Evolutionary conservation across 2,888 invertebrate genomes (phyloP).

Genomic region (Drosophila acutilabella): DNA sequence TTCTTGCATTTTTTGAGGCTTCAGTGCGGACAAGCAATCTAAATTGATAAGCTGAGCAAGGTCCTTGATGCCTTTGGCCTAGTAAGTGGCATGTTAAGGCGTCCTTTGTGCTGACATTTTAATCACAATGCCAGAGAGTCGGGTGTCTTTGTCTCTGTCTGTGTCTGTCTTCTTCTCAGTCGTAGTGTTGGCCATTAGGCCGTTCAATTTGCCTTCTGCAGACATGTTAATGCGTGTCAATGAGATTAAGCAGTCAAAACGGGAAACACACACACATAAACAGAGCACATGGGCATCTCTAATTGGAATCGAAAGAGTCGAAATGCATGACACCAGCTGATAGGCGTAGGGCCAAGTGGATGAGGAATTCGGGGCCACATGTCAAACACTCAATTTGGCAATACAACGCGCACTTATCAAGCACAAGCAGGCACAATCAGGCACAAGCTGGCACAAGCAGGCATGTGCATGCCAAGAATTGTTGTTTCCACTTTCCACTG

Average conservation of each 20-base stretch:
- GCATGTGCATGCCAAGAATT: conserved; percentile 43
- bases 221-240: conserved; percentile 75
- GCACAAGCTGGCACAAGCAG: conserved; percentile 19
- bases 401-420: conserved; percentile 48
- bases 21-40: conserved; percentile 50
- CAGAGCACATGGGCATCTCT: conserved; percentile 37
- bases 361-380: conserved; percentile 15
- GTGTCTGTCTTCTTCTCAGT: background rate
- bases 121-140: conserved; percentile 54
- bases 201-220: conserved; percentile 50
- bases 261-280: conserved; percentile 23
- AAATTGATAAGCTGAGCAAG: conserved; percentile 57
- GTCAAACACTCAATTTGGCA: conserved; percentile 59
- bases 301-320: conserved; percentile 50
- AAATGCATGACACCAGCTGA: conserved; percentile 27
- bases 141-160: background rate
- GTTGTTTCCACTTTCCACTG: background rate
- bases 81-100: conserved; percentile 46
- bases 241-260: conserved; percentile 71
- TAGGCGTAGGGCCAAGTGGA: background rate
- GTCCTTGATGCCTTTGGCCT: conserved; percentile 22
- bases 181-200: conserved; percentile 39
- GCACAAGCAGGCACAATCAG: background rate
- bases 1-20: conserved; percentile 41
- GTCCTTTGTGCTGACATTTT: conserved; percentile 68